Percentiles rank a stretch among this genome's conserved stretches.
Evolutionary conservation across 2,113 vertebrate genomes (phyloP).

Genomic region (Numida meleagris): DNA sequence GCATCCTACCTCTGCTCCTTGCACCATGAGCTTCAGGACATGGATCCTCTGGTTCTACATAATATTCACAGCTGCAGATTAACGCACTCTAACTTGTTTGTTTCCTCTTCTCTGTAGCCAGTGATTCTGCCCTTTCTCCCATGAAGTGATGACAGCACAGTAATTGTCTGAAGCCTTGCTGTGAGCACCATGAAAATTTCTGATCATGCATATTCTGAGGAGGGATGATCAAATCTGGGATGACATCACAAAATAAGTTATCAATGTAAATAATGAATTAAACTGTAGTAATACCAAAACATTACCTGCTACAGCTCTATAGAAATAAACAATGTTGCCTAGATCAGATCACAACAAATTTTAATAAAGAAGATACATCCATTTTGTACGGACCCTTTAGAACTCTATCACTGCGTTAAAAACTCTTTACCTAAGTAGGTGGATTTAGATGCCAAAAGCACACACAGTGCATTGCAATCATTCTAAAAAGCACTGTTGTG

Average conservation of each 20-base stretch:
- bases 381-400: background rate
- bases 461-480: background rate
- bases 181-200: background rate
- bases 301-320: background rate
- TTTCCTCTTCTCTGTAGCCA: background rate
- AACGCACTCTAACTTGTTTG: background rate
- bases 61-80: background rate
- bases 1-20: background rate
- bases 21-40: background rate
- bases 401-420: background rate
- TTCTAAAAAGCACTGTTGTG: background rate
- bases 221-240: background rate
- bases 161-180: background rate
- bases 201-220: background rate
- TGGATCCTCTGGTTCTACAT: background rate
- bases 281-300: background rate
- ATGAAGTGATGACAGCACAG: background rate
- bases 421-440: background rate
- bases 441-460: background rate
- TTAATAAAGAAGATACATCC: background rate
- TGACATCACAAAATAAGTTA: background rate
- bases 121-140: background rate
- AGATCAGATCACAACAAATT: background rate
- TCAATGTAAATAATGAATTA: background rate
- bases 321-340: background rate